A percentile compares a stretch with the other conserved stretches of the same genome.
These are phyloP conservation scores for Drosophila ohnishii DNA, from an alignment of 1,140 invertebrate genomes.

Conservation along the genomic window DNA sequence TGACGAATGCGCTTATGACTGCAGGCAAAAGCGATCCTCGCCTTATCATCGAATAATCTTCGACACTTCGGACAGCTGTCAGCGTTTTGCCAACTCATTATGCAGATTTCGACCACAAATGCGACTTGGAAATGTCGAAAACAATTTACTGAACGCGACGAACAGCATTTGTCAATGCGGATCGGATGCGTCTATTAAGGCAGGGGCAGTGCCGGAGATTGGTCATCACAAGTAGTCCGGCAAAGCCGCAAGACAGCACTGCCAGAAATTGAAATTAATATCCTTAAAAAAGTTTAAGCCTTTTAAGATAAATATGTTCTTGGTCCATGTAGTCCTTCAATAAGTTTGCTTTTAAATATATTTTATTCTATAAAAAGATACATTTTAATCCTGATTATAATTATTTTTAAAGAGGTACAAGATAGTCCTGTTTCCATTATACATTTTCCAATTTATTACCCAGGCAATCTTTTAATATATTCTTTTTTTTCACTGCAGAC, in stretches of 20 bases:
- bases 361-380: not conserved
- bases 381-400: not conserved
- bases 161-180: constrained; percentile 41
- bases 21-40: constrained; percentile 32
- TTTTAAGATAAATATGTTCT: no score
- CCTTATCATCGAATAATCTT: constrained; percentile 44
- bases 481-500: constrained; percentile 3
- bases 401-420: no score
- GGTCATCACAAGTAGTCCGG: constrained; percentile 14
- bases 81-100: constrained; percentile 66
- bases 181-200: constrained; percentile 36
- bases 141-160: constrained; percentile 55
- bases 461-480: no score
- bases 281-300: no score
- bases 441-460: not conserved
- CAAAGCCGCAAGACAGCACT: constrained; percentile 41
- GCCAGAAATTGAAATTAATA: not conserved
- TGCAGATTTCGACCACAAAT: constrained; percentile 70
- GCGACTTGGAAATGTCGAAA: constrained; percentile 48
- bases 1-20: constrained; percentile 71
- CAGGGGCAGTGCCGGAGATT: constrained; percentile 22
- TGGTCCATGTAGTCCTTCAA: not conserved
- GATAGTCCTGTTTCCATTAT: not conserved
- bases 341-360: not conserved
- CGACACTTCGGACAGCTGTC: constrained; percentile 67